Evolutionary conservation across 2,797 vertebrate genomes (phyloP), one percentile per base, ranked within the genome.

Genomic region (Amazonetta brasiliensis): DNA sequence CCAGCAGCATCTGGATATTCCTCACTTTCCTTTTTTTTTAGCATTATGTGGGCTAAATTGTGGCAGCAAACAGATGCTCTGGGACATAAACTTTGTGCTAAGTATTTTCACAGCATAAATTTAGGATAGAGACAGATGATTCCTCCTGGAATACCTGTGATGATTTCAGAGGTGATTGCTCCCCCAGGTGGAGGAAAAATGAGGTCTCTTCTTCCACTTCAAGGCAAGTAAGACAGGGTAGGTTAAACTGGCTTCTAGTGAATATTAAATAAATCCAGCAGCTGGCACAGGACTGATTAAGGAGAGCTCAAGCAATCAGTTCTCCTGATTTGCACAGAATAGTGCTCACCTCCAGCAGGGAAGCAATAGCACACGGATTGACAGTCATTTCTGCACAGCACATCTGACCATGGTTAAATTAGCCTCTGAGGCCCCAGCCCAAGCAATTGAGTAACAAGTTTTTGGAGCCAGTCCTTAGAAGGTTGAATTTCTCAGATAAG

Each of bases 131-230:
- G 37, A 56, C 54, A 69, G 30, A 56, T 58, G 54, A 58, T 30
- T 90, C 39, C 54, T 64, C 30, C 82, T 86, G 79, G 60, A 83
- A 78, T 20, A 55, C 12, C 22, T 72, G 58, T n/a, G 41, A 59
- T 73, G 23, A 60, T 89, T 93, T 93, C 67, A 66, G 59, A 73
- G 9, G 33, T 50, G 30, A 76, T 59, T 97, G 59, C 55, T 92
- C 83, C 54, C 69, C 52, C 74, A 84, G 58, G 12, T 88, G 87
- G 80, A 79, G 35, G 30, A 86, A 89, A 79, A 59, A 30, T 14
- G 19, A 84, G 30, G 8, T 74, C 13, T 73, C 67, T 86, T 66
- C 7, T 1, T 72, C 55, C 3, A 1, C 43, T 37, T 76, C 67
- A 67, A 21, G 6, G n/a, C 71, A 33, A 79, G 50, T 35, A 69